Evolutionary conservation across 2,888 invertebrate species (phyloP).

Genomic region (Tenthredo scrophulariae): DNA sequence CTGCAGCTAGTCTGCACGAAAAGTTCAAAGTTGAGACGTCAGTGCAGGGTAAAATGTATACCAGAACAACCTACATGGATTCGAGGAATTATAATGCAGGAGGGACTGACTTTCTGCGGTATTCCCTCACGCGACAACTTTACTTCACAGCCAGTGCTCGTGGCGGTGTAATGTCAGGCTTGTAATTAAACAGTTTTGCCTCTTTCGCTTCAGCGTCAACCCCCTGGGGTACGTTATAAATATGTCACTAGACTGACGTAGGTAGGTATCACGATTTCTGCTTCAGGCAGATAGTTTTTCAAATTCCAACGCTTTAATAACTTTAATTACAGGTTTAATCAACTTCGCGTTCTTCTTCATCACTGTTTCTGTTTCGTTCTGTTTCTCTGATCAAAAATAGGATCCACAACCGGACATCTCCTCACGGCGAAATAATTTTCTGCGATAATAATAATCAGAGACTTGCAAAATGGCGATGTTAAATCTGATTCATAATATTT

Average conservation of each 20-base stretch:
- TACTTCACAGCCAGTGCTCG: not conserved
- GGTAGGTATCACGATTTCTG: not conserved
- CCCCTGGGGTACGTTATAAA: slow-evolving; percentile 32
- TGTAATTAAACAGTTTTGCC: slow-evolving; percentile 29
- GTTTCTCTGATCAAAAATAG: not conserved
- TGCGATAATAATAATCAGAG: not conserved
- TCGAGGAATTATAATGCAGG: slow-evolving; percentile 31
- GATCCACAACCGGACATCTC: not conserved
- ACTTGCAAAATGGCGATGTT: not conserved
- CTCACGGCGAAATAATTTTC: not conserved
- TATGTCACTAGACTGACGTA: slow-evolving; percentile 17
- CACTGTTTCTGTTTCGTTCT: not conserved
- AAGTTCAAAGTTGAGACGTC: slow-evolving; percentile 54
- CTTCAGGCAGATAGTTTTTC: not conserved
- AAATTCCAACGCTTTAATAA: not conserved
- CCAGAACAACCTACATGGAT: not conserved
- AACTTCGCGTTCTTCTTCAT: not conserved
- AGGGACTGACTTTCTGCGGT: slow-evolving; percentile 16
- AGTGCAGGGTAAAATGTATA: not conserved
- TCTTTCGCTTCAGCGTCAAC: not conserved
- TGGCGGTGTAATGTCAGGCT: slow-evolving; percentile 5
- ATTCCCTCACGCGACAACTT: slow-evolving; percentile 39
- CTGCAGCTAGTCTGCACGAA: slow-evolving; percentile 37
- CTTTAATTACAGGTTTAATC: not conserved
- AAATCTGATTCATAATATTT: not conserved